Evolutionary conservation across 1,140 invertebrate species (phyloP), one percentile per base, ranked within the genome.

Genomic region (Saccostrea cuccullata): DNA sequence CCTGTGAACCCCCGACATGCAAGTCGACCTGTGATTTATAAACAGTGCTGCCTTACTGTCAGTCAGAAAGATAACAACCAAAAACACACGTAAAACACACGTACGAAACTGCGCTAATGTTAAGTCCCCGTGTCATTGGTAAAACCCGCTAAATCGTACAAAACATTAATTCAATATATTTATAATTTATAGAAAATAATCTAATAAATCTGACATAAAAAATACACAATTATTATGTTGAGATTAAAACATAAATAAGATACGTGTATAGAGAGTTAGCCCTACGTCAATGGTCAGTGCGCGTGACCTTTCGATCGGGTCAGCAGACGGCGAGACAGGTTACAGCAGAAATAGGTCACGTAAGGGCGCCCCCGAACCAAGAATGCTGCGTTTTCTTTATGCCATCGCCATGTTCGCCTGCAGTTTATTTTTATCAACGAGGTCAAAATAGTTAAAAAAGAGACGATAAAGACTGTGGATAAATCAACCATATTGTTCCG

Each of bases 391-490:
- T 77, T 26, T 77, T 77, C 26, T 77, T 77, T 77, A 77, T 77
- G 30, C 70, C 26, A 77, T 77, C 70, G 70, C 70, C 70, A 77
- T 77, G 70, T 77, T 77, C 26, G 23, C 26, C 70, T 77, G 70
- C 70, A 77, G 23, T 77, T 77, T 77, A 77, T 77, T 77, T 77
- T 77, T 77, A 77, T 77, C 70, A 36, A 30, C 70, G 70, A 77
- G 70, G 70, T 77, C 70, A 77, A 77, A 30, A 15, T 77, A 26
- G 70, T 77, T 30, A 77, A n/a, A 36, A 23, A 67, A 67, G 8
- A n/a, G 23, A n/a, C 17, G 60, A 23, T 36, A 30, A 6, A 36
- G 30, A 36, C 13, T 1, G 70, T 26, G 70, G 70, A 15, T 77
- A 77, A 77, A 77, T 30, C 11, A 30, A 30, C 9, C 30, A 26